Conservation (phyloP, 2,113 vertebrate genomes). For the Apistogramma diplotaenia region DNA sequence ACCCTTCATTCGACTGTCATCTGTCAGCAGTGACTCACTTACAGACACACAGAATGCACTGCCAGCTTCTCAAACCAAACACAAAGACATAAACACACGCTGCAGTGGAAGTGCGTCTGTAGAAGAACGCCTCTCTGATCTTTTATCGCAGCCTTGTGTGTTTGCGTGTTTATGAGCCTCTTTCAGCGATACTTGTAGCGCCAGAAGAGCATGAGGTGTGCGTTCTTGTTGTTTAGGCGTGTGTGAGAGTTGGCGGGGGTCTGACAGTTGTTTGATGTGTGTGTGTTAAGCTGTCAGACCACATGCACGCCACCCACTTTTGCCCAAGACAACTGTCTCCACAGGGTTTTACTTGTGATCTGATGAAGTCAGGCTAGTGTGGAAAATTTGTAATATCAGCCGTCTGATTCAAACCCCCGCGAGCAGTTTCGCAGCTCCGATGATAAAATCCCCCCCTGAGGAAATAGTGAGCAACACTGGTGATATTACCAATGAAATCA, state of each 20-base stretch:
- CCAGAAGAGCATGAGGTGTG: conserved; percentile 31
- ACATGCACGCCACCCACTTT: conserved; percentile 37
- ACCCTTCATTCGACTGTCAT: background rate
- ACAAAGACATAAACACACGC: background rate
- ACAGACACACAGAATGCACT: background rate
- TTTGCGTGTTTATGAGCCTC: conserved; percentile 18
- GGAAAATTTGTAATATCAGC: conserved; percentile 21
- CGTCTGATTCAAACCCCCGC: background rate
- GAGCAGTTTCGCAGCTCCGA: background rate
- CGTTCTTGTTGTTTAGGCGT: conserved; percentile 33
- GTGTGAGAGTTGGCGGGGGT: conserved; percentile 33
- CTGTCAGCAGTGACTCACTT: background rate
- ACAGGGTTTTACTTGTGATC: conserved; percentile 15
- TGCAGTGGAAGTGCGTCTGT: conserved; percentile 15
- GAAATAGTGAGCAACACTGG: background rate
- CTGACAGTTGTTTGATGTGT: conserved; percentile 64
- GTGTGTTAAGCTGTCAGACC: conserved; percentile 64
- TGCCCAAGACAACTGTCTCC: conserved; percentile 58
- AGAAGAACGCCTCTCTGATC: conserved; percentile 36
- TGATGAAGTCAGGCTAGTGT: background rate
- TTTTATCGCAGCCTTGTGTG: conserved; percentile 3
- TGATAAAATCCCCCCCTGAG: background rate
- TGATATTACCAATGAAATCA: background rate
- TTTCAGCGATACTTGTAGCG: conserved; percentile 20
- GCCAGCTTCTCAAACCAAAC: background rate